These are phyloP conservation scores for Acleris laterana DNA, from an alignment of 2,888 invertebrate species.

Conservation along the genomic window DNA sequence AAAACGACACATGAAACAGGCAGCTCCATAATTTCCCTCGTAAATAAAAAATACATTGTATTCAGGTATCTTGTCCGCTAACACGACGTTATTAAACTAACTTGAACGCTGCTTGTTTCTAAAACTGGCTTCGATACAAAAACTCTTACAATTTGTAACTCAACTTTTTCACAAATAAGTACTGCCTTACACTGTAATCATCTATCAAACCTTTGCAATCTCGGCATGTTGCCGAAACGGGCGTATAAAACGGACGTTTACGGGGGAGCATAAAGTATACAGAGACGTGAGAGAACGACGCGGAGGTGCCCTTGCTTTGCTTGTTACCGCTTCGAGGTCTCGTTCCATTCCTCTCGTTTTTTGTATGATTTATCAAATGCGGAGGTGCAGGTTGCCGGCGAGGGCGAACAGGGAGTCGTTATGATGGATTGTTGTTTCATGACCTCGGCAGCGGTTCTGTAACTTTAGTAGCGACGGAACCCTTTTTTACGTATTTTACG, in stretches of 20 bases:
- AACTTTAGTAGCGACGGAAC: too few species aligned
- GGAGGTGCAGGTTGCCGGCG: neutral
- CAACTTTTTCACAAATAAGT: neutral
- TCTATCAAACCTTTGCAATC: constrained; percentile 26
- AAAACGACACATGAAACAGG: too few species aligned
- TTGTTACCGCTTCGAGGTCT: neutral
- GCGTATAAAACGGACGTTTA: constrained; percentile 27
- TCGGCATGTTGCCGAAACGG: constrained; percentile 25
- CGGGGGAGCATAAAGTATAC: constrained; percentile 27
- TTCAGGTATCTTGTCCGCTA: too few species aligned
- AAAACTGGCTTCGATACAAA: neutral
- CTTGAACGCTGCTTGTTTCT: neutral
- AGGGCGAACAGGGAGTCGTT: too few species aligned
- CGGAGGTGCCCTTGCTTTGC: neutral
- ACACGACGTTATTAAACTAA: neutral
- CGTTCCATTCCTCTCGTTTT: neutral
- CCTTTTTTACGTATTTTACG: too few species aligned
- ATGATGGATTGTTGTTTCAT: too few species aligned
- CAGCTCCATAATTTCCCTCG: too few species aligned
- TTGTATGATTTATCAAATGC: neutral
- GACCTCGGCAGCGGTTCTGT: too few species aligned
- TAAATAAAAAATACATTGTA: too few species aligned
- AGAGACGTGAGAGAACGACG: constrained; percentile 10
- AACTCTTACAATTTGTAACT: constrained; percentile 1
- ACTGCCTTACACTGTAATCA: constrained; percentile 25